These are phyloP conservation scores for Jacana jacana DNA, from an alignment of 2,113 vertebrate genomes.

Conservation along the genomic window DNA sequence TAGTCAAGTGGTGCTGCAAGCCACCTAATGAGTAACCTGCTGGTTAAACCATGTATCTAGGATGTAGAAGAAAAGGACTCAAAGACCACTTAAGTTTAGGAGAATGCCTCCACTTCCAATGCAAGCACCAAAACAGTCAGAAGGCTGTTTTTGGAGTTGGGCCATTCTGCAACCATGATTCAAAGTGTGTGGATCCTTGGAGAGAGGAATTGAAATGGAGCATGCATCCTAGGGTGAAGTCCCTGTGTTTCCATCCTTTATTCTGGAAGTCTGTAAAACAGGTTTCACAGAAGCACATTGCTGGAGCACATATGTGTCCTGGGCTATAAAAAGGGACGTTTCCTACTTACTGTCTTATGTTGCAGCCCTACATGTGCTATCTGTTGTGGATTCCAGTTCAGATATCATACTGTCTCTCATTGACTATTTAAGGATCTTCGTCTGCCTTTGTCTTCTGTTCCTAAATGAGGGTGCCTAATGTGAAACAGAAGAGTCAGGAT, in stretches of 20 bases:
- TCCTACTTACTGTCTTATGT: not conserved
- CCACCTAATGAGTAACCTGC: not conserved
- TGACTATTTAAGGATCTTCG: not conserved
- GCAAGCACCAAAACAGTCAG: rapidly evolving
- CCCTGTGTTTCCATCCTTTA: not conserved
- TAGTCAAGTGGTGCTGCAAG: not conserved
- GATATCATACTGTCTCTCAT: not conserved
- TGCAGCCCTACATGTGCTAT: not conserved
- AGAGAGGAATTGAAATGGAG: not conserved
- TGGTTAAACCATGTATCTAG: not conserved
- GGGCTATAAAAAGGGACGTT: not conserved
- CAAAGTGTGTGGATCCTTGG: not conserved
- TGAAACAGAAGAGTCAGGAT: not conserved
- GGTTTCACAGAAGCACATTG: not conserved
- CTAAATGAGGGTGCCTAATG: not conserved
- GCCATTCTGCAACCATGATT: not conserved
- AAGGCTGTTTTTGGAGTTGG: not conserved
- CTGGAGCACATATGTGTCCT: not conserved
- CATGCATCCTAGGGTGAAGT: not conserved
- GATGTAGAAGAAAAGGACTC: not conserved
- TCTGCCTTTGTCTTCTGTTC: not conserved
- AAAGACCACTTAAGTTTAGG: not conserved
- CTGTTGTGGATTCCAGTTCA: not conserved
- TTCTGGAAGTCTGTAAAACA: not conserved
- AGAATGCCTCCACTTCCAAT: not conserved